Percentiles rank a stretch among this genome's conserved stretches.
Evolutionary conservation across 2,888 invertebrate genomes (phyloP).

Genomic region (Mellilla xanthometata): DNA sequence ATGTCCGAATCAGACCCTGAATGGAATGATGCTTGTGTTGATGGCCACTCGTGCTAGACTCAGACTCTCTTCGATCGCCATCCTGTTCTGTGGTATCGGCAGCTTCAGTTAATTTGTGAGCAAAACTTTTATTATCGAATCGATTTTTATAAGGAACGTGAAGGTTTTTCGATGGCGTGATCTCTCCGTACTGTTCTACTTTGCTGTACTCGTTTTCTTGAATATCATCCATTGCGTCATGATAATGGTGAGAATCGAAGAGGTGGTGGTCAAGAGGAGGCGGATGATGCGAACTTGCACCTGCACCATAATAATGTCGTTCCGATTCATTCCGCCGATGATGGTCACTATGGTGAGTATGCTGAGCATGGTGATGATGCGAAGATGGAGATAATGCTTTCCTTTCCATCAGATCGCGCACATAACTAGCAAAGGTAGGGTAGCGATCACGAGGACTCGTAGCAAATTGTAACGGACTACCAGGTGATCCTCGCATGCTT

Average conservation of each 20-base stretch:
- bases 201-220: conserved; percentile 76
- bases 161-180: conserved; percentile 60
- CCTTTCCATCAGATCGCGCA: conserved; percentile 65
- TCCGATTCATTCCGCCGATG: conserved; percentile 58
- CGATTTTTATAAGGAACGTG: conserved; percentile 51
- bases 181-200: conserved; percentile 76
- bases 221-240: conserved; percentile 74
- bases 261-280: conserved; percentile 70
- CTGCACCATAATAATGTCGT: conserved; percentile 53
- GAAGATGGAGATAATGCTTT: conserved; percentile 46
- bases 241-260: conserved; percentile 67
- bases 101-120: conserved; percentile 65
- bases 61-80: conserved; percentile 63
- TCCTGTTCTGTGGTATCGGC: conserved; percentile 42
- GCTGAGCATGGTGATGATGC: conserved; percentile 46
- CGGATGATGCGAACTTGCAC: conserved; percentile 55
- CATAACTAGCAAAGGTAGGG: conserved; percentile 72
- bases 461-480: conserved; percentile 60
- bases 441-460: conserved; percentile 72
- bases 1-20: conserved; percentile 89
- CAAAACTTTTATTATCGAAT: conserved; percentile 71
- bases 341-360: conserved; percentile 54
- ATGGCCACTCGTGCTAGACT: conserved; percentile 55
- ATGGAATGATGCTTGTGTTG: conserved; percentile 86
- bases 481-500: conserved; percentile 50